phyloP scores from a whole-genome alignment of 2,797 vertebrate genomes.

The Naso thynnoides region DNA sequence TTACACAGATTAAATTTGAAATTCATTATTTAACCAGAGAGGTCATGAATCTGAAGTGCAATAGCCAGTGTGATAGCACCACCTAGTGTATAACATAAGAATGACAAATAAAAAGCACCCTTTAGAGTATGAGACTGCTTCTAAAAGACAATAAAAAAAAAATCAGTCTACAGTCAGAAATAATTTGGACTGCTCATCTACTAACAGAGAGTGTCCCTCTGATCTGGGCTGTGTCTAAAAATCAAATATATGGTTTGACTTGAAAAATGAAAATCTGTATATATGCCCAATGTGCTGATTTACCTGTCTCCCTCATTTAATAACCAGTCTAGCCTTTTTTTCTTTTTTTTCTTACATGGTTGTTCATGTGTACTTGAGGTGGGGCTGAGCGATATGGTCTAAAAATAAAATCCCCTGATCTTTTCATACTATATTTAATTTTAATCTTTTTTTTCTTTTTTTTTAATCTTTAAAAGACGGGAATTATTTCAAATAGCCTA shows the following conservation, averaged over 20 bases:
- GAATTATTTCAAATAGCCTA: no score
- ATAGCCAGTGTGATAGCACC: slow-evolving; percentile 38
- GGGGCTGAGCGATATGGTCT: no score
- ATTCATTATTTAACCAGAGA: slow-evolving; percentile 46
- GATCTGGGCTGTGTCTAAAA: neutral
- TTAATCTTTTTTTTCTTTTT: no score
- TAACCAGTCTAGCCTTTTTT: neutral
- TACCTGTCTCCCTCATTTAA: neutral
- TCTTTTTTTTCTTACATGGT: no score
- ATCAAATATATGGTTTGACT: neutral
- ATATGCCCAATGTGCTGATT: neutral
- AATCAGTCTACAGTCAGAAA: no score
- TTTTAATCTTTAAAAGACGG: no score
- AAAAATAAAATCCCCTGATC: no score
- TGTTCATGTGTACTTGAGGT: neutral
- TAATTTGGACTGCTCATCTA: neutral
- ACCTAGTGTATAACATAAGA: slow-evolving; percentile 33
- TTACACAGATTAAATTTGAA: slow-evolving; percentile 61
- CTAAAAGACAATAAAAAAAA: no score
- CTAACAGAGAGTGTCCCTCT: neutral
- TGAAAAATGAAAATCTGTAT: neutral
- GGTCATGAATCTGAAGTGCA: slow-evolving; percentile 11
- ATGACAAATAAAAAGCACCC: neutral
- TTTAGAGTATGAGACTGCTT: neutral
- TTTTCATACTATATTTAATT: no score